Evolutionary conservation across 2,113 vertebrate genomes (phyloP).

Genomic region (Sclerurus mexicanus): DNA sequence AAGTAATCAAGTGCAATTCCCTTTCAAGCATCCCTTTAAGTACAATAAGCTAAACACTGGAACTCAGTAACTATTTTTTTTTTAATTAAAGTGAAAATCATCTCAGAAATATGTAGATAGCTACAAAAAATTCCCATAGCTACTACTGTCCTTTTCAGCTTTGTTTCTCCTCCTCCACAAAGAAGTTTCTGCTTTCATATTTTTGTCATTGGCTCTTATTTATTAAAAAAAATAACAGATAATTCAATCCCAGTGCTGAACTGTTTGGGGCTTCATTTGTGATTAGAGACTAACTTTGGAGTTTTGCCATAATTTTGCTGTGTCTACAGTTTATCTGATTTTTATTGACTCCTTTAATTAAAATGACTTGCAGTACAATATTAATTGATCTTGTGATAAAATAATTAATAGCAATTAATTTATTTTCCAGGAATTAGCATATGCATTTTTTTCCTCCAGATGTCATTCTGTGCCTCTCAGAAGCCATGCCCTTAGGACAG

Average conservation of each 20-base stretch:
- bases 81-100: not conserved
- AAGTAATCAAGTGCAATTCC: not conserved
- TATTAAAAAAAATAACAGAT: slow-evolving; percentile 43
- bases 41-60: not conserved
- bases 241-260: slow-evolving; percentile 17
- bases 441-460: slow-evolving; percentile 18
- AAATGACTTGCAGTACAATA: slow-evolving; percentile 58
- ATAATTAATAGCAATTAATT: slow-evolving; percentile 69
- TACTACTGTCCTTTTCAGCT: not conserved
- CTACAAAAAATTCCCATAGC: not conserved
- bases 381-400: slow-evolving; percentile 73
- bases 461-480: slow-evolving; percentile 8
- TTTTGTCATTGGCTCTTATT: not conserved
- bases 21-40: not conserved
- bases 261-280: not conserved
- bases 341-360: slow-evolving; percentile 68
- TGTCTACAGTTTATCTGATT: slow-evolving; percentile 53
- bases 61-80: not conserved
- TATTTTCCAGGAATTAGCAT: slow-evolving; percentile 37
- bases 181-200: not conserved
- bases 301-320: slow-evolving; percentile 47
- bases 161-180: not conserved
- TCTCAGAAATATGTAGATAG: not conserved
- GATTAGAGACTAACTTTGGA: slow-evolving; percentile 36
- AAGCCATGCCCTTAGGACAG: slow-evolving; percentile 13